Conservation (phyloP, 2,113 vertebrate species). For the Misgurnus anguillicaudatus region DNA sequence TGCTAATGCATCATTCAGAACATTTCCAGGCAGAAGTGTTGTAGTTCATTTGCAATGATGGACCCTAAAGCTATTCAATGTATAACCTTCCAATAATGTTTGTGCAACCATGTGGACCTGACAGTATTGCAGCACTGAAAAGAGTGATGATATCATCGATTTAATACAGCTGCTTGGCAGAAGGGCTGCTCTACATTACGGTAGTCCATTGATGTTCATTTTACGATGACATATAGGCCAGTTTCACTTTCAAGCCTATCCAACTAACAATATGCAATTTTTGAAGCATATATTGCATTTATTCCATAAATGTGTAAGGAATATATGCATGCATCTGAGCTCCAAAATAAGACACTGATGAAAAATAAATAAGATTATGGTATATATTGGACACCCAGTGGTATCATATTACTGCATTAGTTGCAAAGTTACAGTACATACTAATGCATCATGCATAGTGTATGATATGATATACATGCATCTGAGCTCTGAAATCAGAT, state of each 20-base stretch:
- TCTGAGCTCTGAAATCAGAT: no score
- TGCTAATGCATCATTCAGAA: background rate
- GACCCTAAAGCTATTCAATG: constrained; percentile 30
- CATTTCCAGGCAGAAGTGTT: constrained; percentile 18
- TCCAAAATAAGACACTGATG: no score
- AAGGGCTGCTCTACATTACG: constrained; percentile 2
- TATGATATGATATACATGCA: no score
- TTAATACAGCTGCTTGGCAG: constrained; percentile 20
- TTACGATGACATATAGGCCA: background rate
- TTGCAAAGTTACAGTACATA: no score
- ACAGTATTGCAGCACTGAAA: constrained; percentile 1
- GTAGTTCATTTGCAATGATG: constrained; percentile 35
- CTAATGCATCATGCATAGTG: no score
- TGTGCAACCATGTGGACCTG: background rate
- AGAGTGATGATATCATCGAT: constrained; percentile 34
- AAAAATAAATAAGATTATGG: no score
- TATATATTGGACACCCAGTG: no score
- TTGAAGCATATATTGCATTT: background rate
- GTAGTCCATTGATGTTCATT: background rate
- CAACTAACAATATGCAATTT: background rate
- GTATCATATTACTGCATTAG: no score
- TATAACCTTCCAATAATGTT: constrained; percentile 24
- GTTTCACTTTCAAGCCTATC: background rate
- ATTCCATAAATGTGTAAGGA: background rate
- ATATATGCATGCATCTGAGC: no score